phyloP scores from a whole-genome alignment of 2,888 invertebrate species.

The Hemicrepidius hirtus region DNA sequence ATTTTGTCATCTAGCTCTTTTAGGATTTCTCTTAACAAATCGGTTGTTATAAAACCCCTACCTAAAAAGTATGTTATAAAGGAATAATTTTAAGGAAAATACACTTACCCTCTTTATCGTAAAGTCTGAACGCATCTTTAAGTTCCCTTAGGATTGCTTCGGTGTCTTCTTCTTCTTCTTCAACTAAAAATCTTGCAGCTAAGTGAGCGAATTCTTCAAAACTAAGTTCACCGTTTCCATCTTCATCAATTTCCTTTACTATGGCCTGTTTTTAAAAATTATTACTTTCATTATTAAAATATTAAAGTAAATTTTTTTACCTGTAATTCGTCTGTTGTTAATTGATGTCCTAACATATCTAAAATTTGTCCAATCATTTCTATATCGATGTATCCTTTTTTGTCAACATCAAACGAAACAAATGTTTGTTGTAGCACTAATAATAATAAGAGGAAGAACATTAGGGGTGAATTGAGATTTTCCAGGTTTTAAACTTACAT shows the following conservation, averaged over 20 bases:
- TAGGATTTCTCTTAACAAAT: slow-evolving; percentile 91
- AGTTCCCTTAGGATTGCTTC: slow-evolving; percentile 93
- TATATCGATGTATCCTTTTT: slow-evolving; percentile 87
- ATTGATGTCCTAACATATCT: slow-evolving; percentile 91
- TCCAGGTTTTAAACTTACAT: slow-evolving; percentile 62
- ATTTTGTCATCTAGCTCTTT: slow-evolving; percentile 94
- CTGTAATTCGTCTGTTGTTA: slow-evolving; percentile 85
- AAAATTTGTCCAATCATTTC: slow-evolving; percentile 91
- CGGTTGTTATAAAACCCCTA: slow-evolving; percentile 92
- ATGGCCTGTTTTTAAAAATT: slow-evolving; percentile 77
- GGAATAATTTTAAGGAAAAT: background rate
- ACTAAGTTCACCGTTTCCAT: slow-evolving; percentile 89
- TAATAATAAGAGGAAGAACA: background rate
- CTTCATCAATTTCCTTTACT: slow-evolving; percentile 90
- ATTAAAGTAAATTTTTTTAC: slow-evolving; percentile 62
- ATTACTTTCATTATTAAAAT: slow-evolving; percentile 4
- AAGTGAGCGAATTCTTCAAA: slow-evolving; percentile 92
- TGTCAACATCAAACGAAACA: slow-evolving; percentile 93
- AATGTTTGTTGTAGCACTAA: slow-evolving; percentile 92
- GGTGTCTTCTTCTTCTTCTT: slow-evolving; percentile 91
- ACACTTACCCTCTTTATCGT: slow-evolving; percentile 89
- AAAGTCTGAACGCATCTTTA: slow-evolving; percentile 95
- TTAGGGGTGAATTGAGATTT: background rate
- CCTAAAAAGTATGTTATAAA: slow-evolving; percentile 68
- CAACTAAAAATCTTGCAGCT: slow-evolving; percentile 89